Base-by-base conservation (phyloP, 2,888 invertebrate species). In the Eutolmus rufibarbis region DNA sequence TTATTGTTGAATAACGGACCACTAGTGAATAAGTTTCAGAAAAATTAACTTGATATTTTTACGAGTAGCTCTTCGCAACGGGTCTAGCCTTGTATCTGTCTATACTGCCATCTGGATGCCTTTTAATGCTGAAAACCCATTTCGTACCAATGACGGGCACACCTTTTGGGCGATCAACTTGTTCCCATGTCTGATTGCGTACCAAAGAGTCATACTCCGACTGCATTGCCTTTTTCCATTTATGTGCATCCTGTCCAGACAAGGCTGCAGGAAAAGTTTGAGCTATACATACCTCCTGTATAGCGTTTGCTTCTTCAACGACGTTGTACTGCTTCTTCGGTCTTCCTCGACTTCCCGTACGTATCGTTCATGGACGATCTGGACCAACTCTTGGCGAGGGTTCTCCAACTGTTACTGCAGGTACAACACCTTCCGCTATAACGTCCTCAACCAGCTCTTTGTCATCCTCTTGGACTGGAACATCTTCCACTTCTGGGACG, bases 21-120 rank as follows among this genome's bases (percentile, higher is more conserved):
- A 89, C 89, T 1, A 89, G 89, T 31, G 88, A 86, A 76, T 87
- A 88, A 0, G 86, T 88, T 81, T 89, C 88, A 16, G 86, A 87
- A 51, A 78, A 88, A 46, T 87, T 81, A 8, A 88, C 51, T 19
- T 84, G 87, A 16, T 77, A 85, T 74, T 81, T 16, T 87, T 89
- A 88, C 8, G 86, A 40, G 16, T 82, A 89, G 3, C 88, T 31
- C 76, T 89, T 88, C 1, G 89, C 89, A 2, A 89, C 89, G 1
- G 89, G 86, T 14, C 88, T 37, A 0, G 88, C 78, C 51, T 89
- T 89, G 46, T 88, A 89, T 2, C 88, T 40, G 2, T 40, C 40
- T 40, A 40, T 40, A 12, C 37, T 37, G 37, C 40, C 40, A 40
- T 40, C 40, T 40, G 40, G 40, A 40, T 40, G 40, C 7, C 40